phyloP scores from a whole-genome alignment of 2,888 invertebrate genomes.

The Adelognathus sp. region DNA sequence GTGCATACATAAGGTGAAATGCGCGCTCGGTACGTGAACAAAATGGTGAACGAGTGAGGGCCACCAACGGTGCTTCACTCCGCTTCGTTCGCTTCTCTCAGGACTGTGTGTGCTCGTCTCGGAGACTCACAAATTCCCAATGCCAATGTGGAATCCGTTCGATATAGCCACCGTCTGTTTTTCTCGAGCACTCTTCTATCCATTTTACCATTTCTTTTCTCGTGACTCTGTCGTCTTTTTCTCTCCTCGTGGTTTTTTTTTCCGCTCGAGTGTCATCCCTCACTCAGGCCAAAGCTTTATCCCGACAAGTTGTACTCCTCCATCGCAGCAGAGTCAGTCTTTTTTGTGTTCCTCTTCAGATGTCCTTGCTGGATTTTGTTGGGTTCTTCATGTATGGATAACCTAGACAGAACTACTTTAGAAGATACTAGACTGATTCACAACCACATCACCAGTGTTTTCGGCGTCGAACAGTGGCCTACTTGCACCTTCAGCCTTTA shows the following conservation, averaged over 20 bases:
- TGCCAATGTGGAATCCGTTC: conserved; percentile 44
- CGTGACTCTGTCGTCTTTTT: background rate
- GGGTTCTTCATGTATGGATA: background rate
- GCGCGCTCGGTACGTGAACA: conserved; percentile 43
- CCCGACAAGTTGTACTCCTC: background rate
- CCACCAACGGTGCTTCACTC: conserved; percentile 22
- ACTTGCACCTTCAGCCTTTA: no score
- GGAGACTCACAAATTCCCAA: conserved; percentile 38
- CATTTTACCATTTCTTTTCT: background rate
- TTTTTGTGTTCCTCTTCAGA: background rate
- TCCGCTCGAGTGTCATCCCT: background rate
- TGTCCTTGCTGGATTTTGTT: background rate
- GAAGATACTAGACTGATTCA: no score
- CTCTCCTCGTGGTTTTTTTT: background rate
- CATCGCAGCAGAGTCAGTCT: background rate
- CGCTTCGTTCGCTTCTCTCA: background rate
- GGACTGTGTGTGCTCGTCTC: conserved; percentile 28
- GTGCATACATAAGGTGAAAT: conserved; percentile 50
- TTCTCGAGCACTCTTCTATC: conserved; percentile 21
- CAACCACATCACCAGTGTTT: no score
- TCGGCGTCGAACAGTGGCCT: no score
- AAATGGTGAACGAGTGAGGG: conserved; percentile 32
- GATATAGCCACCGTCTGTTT: conserved; percentile 30
- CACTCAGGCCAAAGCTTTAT: conserved; percentile 4
- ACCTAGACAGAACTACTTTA: background rate